Conservation (phyloP, 2,888 invertebrate genomes). For the Megastigmus dorsalis region DNA sequence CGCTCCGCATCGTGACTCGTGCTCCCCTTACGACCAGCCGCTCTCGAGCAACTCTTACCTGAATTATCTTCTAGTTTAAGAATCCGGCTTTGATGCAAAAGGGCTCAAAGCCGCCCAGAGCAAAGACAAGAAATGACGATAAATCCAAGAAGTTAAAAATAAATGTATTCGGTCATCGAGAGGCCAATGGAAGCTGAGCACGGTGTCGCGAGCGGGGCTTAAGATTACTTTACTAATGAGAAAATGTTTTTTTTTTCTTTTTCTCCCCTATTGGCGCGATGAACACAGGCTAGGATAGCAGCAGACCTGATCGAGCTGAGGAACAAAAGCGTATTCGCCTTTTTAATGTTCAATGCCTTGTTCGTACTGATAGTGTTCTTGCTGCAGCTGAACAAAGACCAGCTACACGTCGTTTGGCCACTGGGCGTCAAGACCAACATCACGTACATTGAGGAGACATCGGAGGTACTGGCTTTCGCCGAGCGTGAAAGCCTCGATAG, state of each 20-base stretch:
- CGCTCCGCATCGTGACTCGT: conserved; percentile 51
- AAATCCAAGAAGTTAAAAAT: background rate
- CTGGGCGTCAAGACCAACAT: conserved; percentile 96
- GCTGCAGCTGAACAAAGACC: conserved; percentile 99
- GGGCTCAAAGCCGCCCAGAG: background rate
- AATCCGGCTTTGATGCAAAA: background rate
- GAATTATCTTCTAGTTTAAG: background rate
- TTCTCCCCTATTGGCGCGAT: conserved; percentile 56
- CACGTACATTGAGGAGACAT: conserved; percentile 93
- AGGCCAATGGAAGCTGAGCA: conserved; percentile 39
- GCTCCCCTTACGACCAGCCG: conserved; percentile 31
- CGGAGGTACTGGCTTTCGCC: conserved; percentile 81
- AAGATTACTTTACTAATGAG: conserved; percentile 66
- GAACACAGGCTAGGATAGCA: conserved; percentile 89
- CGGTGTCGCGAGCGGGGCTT: conserved; percentile 57
- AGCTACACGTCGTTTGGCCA: conserved; percentile 98
- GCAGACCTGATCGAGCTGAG: conserved; percentile 94
- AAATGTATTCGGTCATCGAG: conserved; percentile 2
- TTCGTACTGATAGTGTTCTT: conserved; percentile 99
- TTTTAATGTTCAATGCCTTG: conserved; percentile 99
- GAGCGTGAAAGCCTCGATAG: conserved; percentile 47
- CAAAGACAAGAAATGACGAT: background rate
- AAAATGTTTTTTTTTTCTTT: conserved; percentile 68
- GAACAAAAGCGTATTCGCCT: conserved; percentile 97
- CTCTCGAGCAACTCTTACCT: background rate